phyloP scores from a whole-genome alignment of 2,113 vertebrate genomes.

The Hyperopisus bebe region DNA sequence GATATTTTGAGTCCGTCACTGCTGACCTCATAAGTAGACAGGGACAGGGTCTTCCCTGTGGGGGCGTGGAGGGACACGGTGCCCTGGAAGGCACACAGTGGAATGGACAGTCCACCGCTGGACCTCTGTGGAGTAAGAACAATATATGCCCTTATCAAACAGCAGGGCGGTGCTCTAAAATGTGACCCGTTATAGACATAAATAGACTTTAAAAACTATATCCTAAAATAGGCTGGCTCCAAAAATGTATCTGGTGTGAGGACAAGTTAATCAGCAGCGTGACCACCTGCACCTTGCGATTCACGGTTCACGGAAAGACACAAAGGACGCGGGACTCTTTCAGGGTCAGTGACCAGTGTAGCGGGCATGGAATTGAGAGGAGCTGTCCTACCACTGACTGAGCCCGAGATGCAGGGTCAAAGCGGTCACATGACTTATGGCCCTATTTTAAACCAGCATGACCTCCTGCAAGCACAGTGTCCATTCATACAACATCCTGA shows the following conservation, averaged over 20 bases:
- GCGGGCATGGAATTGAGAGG: background rate
- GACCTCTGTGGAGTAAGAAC: conserved; percentile 63
- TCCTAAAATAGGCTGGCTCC: background rate
- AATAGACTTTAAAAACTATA: background rate
- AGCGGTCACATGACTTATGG: background rate
- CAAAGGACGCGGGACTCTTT: background rate
- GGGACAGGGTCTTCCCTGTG: conserved; percentile 84
- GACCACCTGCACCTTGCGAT: background rate
- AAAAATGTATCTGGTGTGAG: background rate
- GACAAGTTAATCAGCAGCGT: background rate
- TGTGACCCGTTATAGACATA: background rate
- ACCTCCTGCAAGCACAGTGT: background rate
- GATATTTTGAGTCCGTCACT: conserved; percentile 82
- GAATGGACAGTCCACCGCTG: conserved; percentile 73
- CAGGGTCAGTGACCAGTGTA: background rate
- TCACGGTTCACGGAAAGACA: background rate
- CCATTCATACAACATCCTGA: background rate
- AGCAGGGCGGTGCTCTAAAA: background rate
- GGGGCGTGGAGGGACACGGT: conserved; percentile 90
- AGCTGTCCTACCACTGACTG: background rate
- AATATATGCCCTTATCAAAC: background rate
- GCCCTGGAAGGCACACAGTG: conserved; percentile 90
- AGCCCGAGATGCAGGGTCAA: background rate
- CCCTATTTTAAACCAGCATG: background rate
- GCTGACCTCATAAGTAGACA: conserved; percentile 95